These are phyloP conservation scores for Sinotaia quadrata DNA, from an alignment of 2,888 invertebrate genomes.

Conservation along the genomic window DNA sequence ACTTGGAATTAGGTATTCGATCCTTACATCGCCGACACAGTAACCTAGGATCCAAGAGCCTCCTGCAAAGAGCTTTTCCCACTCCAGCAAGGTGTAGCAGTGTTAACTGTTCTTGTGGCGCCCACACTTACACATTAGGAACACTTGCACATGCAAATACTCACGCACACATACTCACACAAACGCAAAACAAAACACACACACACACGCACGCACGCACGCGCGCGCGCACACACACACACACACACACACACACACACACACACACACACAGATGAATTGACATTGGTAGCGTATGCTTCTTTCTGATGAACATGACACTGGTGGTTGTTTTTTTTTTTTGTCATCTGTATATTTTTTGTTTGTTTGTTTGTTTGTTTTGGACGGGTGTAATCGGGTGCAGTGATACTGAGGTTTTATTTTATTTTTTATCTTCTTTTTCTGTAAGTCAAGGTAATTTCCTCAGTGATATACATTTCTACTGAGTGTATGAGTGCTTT, in stretches of 20 bases:
- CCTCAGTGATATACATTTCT: no score
- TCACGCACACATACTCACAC: conserved; percentile 4
- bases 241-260: conserved; percentile 2
- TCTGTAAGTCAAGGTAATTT: no score
- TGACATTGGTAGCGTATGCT: neutral
- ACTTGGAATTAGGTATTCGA: no score
- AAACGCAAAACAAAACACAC: neutral
- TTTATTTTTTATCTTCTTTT: no score
- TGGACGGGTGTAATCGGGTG: neutral
- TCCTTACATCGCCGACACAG: no score
- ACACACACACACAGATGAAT: neutral
- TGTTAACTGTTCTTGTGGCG: no score
- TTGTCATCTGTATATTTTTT: neutral
- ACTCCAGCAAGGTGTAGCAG: no score
- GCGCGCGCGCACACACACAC: conserved; percentile 5
- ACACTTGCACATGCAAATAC: neutral
- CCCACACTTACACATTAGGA: no score
- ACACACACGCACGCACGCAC: conserved; percentile 2
- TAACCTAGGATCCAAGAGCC: no score
- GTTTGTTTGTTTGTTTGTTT: neutral
- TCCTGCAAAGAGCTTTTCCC: no score
- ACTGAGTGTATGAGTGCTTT: no score
- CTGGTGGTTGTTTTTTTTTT: neutral
- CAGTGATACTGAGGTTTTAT: neutral
- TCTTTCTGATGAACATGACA: conserved; percentile 12